Evolutionary conservation across 1,140 invertebrate species (phyloP).

Genomic region (Medauroidea extradentata): DNA sequence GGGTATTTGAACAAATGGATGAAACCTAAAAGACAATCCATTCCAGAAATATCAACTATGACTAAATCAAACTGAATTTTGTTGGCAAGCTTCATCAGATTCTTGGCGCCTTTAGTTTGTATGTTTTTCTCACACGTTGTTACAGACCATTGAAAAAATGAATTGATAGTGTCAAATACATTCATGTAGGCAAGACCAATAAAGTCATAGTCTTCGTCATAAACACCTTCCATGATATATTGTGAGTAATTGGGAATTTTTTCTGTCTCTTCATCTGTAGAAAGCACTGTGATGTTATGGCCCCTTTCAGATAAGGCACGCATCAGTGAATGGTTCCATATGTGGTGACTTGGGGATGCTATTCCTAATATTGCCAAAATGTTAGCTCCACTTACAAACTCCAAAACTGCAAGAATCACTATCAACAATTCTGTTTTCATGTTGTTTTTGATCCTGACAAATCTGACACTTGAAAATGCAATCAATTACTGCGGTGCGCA

Average conservation of each 20-base stretch:
- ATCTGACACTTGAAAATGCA: too few species aligned
- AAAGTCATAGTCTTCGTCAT: background rate
- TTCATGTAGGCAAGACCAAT: background rate
- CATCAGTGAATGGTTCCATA: constrained; percentile 58
- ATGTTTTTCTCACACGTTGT: background rate
- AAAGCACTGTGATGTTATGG: constrained; percentile 64
- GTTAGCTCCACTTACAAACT: constrained; percentile 21
- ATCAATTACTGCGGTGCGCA: too few species aligned
- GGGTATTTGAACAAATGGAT: background rate
- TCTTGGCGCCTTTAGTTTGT: background rate
- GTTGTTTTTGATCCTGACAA: too few species aligned
- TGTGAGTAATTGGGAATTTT: constrained; percentile 37
- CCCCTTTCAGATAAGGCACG: constrained; percentile 57
- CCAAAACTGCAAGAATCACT: too few species aligned
- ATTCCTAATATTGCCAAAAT: constrained; percentile 63
- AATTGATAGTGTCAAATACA: background rate
- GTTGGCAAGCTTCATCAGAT: background rate
- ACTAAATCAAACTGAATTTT: constrained; percentile 4
- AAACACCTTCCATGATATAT: background rate
- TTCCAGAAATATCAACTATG: background rate
- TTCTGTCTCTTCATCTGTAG: constrained; percentile 51
- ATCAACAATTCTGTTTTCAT: too few species aligned
- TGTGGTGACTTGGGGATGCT: constrained; percentile 62
- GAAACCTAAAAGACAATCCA: constrained; percentile 3
- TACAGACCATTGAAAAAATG: background rate